phyloP scores from a whole-genome alignment of 2,888 invertebrate species.

The Alcis repandata region DNA sequence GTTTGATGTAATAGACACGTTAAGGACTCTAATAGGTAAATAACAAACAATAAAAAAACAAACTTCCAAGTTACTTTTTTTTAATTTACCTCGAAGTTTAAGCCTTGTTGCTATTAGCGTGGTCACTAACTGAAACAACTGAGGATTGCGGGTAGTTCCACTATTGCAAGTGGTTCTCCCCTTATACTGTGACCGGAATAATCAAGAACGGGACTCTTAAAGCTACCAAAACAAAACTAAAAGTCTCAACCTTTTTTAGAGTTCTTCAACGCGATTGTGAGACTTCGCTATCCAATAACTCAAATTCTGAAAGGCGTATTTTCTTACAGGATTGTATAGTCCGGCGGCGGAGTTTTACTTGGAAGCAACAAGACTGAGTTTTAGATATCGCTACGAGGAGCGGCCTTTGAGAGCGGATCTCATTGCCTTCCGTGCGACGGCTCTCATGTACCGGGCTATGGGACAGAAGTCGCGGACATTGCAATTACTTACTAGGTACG shows the following conservation, averaged over 20 bases:
- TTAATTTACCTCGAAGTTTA: too few relatives aligned
- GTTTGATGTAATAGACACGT: too few relatives aligned
- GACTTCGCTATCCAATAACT: constrained; percentile 9
- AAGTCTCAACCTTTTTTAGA: background rate
- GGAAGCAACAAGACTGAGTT: constrained; percentile 78
- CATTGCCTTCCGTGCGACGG: constrained; percentile 88
- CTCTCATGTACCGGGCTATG: constrained; percentile 88
- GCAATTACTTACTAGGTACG: constrained; percentile 89
- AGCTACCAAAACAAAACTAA: background rate
- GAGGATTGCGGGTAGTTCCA: too few relatives aligned
- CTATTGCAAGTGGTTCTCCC: too few relatives aligned
- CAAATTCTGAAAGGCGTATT: constrained; percentile 10
- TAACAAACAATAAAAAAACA: too few relatives aligned
- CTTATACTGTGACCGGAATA: too few relatives aligned
- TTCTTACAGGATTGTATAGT: constrained; percentile 65
- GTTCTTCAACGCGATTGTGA: background rate
- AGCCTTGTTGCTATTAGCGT: too few relatives aligned
- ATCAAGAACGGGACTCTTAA: too few relatives aligned
- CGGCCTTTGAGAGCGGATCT: constrained; percentile 84
- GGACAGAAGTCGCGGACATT: constrained; percentile 90
- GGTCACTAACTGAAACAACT: too few relatives aligned
- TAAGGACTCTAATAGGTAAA: too few relatives aligned
- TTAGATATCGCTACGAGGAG: constrained; percentile 65
- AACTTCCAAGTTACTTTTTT: too few relatives aligned
- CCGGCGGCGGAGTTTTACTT: constrained; percentile 76